These are phyloP conservation scores for Scrobipalpa costella DNA, from an alignment of 2,888 invertebrate species.

Conservation along the genomic window DNA sequence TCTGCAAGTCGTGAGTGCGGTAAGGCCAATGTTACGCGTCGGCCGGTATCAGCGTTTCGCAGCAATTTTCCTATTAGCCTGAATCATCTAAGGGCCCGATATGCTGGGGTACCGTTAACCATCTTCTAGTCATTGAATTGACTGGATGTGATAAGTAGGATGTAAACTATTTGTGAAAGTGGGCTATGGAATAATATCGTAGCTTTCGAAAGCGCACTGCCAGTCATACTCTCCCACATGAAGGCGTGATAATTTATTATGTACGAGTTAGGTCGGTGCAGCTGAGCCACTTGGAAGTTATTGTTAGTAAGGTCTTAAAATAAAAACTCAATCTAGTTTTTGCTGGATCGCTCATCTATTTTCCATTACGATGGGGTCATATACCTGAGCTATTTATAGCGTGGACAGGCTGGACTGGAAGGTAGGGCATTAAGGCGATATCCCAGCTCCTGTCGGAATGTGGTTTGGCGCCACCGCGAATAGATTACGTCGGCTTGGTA, in stretches of 20 bases:
- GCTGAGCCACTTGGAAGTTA: not conserved
- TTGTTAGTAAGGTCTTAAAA: constrained; percentile 16
- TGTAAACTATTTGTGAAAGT: constrained; percentile 70
- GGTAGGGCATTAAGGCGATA: constrained; percentile 68
- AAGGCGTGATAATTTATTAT: constrained; percentile 5
- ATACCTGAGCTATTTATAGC: constrained; percentile 66
- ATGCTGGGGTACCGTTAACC: constrained; percentile 55
- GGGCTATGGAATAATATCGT: constrained; percentile 42
- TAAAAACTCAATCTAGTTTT: constrained; percentile 36
- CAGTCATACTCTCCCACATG: constrained; percentile 18
- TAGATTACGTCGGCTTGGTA: constrained; percentile 59
- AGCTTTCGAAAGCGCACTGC: constrained; percentile 44
- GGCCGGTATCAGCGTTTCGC: constrained; percentile 55
- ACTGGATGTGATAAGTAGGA: constrained; percentile 65
- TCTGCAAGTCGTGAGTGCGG: constrained; percentile 66
- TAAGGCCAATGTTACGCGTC: constrained; percentile 80
- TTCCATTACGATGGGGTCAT: constrained; percentile 57
- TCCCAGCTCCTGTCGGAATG: constrained; percentile 73
- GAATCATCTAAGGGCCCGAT: constrained; percentile 70
- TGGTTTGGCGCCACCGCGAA: constrained; percentile 72
- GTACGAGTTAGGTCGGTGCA: constrained; percentile 2
- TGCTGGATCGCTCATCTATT: constrained; percentile 48
- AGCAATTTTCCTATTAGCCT: constrained; percentile 76
- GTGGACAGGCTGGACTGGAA: constrained; percentile 53
- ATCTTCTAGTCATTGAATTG: constrained; percentile 62